Evolutionary conservation across 2,797 vertebrate genomes (phyloP).

Genomic region (Sciurus vulgaris): DNA sequence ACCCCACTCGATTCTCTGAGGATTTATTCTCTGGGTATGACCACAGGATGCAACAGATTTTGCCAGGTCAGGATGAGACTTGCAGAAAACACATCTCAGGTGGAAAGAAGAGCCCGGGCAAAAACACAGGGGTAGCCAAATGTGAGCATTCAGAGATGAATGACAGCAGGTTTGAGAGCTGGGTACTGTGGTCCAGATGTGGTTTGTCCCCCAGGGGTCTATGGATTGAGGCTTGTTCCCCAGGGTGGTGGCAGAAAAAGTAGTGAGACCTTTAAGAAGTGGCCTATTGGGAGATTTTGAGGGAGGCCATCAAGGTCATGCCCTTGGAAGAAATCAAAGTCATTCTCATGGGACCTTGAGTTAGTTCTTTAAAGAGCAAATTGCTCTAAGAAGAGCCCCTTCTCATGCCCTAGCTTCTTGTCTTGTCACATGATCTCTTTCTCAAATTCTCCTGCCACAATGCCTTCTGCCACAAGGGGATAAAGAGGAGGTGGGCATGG

Average conservation of each 20-base stretch:
- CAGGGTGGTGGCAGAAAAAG: neutral
- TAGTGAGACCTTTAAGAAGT: neutral
- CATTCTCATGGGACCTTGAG: neutral
- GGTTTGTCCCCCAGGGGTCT: neutral
- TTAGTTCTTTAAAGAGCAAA: neutral
- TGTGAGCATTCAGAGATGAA: neutral
- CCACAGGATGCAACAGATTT: neutral
- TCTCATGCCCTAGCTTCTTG: neutral
- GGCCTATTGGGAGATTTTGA: neutral
- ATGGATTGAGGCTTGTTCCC: neutral
- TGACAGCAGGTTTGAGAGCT: neutral
- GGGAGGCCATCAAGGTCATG: neutral
- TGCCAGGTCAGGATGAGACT: neutral
- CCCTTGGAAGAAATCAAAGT: no score
- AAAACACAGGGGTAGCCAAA: accelerated
- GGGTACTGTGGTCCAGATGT: no score
- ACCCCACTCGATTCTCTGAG: neutral
- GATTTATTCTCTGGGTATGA: no score
- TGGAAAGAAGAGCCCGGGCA: neutral
- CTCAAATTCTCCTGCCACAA: neutral
- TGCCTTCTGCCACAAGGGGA: neutral
- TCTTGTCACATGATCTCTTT: neutral
- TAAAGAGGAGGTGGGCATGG: no score
- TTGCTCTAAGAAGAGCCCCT: neutral
- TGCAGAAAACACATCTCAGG: neutral